A percentile compares a stretch with the other conserved stretches of the same genome.
phyloP scores from a whole-genome alignment of 2,888 invertebrate genomes.

The Mythimna albipuncta region DNA sequence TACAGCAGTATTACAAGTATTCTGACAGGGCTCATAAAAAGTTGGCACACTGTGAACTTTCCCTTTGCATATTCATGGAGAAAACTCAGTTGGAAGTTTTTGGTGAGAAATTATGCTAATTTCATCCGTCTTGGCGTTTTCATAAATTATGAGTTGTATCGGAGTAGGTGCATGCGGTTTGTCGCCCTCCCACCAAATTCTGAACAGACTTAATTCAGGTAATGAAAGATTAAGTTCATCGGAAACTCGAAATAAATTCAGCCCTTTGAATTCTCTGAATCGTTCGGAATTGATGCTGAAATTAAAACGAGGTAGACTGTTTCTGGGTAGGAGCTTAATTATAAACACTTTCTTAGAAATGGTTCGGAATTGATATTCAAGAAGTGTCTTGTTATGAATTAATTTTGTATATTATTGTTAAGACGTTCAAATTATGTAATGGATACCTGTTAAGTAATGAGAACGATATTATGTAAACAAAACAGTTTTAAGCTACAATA shows the following conservation, averaged over 20 bases:
- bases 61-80: conserved; percentile 88
- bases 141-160: conserved; percentile 80
- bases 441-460: background rate
- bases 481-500: background rate
- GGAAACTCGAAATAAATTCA: conserved; percentile 38
- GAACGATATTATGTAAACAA: conserved; percentile 9
- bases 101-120: conserved; percentile 89
- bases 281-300: conserved; percentile 39
- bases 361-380: conserved; percentile 48
- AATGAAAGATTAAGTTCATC: conserved; percentile 59
- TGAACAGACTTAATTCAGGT: conserved; percentile 72
- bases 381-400: conserved; percentile 41
- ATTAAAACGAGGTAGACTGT: conserved; percentile 42
- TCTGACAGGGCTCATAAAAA: conserved; percentile 87
- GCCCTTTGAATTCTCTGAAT: conserved; percentile 49
- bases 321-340: conserved; percentile 37
- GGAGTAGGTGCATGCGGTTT: conserved; percentile 72
- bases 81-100: conserved; percentile 88
- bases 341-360: conserved; percentile 32
- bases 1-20: conserved; percentile 82
- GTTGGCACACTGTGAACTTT: conserved; percentile 84
- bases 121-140: conserved; percentile 85
- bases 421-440: conserved; percentile 8
- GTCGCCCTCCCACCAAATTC: conserved; percentile 65
- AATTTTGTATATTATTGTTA: conserved; percentile 31